These are phyloP conservation scores for Ypsolopha sequella DNA, from an alignment of 2,888 invertebrate genomes.

Conservation along the genomic window DNA sequence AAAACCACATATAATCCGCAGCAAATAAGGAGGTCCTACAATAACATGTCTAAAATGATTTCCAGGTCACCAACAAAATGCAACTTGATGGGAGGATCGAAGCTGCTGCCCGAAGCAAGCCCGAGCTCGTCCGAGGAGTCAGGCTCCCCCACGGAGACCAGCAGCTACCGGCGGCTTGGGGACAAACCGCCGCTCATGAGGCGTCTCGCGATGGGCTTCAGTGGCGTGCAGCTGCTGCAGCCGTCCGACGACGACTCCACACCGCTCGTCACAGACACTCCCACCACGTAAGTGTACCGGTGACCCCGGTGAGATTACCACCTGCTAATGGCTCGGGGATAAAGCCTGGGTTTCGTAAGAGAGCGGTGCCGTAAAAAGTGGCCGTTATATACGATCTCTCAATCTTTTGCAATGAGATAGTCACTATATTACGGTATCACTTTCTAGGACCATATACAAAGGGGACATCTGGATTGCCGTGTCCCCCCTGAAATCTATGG, in stretches of 20 bases:
- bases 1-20: neutral
- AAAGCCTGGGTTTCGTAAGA: too few relatives aligned
- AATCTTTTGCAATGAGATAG: too few relatives aligned
- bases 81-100: constrained; percentile 44
- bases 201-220: constrained; percentile 82
- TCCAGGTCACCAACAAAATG: constrained; percentile 52
- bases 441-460: too few relatives aligned
- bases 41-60: constrained; percentile 4
- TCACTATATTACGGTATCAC: too few relatives aligned
- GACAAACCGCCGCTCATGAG: constrained; percentile 87
- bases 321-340: too few relatives aligned
- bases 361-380: too few relatives aligned
- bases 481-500: too few relatives aligned
- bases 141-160: constrained; percentile 88
- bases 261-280: constrained; percentile 78
- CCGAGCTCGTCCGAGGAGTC: constrained; percentile 88
- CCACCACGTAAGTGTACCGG: constrained; percentile 68
- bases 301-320: too few relatives aligned
- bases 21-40: neutral
- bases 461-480: too few relatives aligned
- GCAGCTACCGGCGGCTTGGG: constrained; percentile 84
- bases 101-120: constrained; percentile 41
- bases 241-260: constrained; percentile 77
- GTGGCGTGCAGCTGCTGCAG: constrained; percentile 59
- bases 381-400: too few relatives aligned